phyloP scores from a whole-genome alignment of 2,888 invertebrate species.

The Neoaliturus tenellus region DNA sequence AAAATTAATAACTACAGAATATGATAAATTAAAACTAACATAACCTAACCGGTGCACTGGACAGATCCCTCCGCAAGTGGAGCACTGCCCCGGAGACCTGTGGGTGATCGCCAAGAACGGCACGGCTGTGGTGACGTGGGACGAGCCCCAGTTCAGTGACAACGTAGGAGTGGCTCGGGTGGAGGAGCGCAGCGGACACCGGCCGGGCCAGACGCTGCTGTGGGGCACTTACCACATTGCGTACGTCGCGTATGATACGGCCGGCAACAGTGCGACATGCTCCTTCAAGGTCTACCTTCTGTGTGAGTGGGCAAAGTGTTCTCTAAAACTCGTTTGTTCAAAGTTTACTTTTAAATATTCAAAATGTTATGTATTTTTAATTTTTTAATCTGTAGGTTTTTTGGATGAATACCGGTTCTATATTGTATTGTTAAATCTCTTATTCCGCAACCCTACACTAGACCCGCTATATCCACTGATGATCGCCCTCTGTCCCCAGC shows the following conservation, averaged over 20 bases:
- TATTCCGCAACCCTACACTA: no score
- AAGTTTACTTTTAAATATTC: no score
- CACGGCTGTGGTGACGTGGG: slow-evolving; percentile 93
- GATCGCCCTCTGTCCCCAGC: slow-evolving; percentile 76
- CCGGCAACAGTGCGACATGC: slow-evolving; percentile 94
- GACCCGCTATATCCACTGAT: no score
- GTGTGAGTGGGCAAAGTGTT: slow-evolving; percentile 73
- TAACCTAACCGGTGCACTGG: not conserved
- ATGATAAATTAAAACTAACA: no score
- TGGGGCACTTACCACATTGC: slow-evolving; percentile 96
- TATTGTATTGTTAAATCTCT: no score
- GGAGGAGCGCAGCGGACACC: slow-evolving; percentile 90
- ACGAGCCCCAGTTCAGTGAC: slow-evolving; percentile 93
- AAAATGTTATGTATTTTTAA: no score
- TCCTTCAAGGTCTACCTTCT: slow-evolving; percentile 93
- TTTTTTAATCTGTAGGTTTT: no score
- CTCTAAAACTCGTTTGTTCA: no score
- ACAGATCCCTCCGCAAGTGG: slow-evolving; percentile 86
- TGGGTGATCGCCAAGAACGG: slow-evolving; percentile 97
- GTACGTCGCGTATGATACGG: slow-evolving; percentile 95
- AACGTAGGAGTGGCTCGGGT: slow-evolving; percentile 89
- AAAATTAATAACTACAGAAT: no score
- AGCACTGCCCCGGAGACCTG: slow-evolving; percentile 94
- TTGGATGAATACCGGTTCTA: no score
- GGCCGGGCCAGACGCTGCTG: slow-evolving; percentile 90